A percentile compares a stretch with the other conserved stretches of the same genome.
These are phyloP conservation scores for Drosophila parvula DNA, from an alignment of 1,140 invertebrate genomes.

Conservation along the genomic window DNA sequence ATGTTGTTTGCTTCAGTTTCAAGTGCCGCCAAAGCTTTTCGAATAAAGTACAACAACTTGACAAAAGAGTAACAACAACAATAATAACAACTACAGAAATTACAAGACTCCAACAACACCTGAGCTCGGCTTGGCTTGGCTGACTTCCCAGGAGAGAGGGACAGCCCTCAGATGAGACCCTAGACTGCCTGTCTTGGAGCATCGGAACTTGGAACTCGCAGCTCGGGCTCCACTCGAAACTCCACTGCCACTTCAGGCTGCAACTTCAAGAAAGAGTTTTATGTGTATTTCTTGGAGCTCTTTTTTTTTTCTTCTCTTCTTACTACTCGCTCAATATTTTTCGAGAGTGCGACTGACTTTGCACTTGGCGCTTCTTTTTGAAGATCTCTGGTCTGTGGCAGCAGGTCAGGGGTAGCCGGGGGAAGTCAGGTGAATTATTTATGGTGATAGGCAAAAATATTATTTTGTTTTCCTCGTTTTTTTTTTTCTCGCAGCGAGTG, in stretches of 20 bases:
- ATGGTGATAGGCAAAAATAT: slow-evolving; percentile 81
- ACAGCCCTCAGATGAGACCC: slow-evolving; percentile 60
- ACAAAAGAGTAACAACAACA: slow-evolving; percentile 60
- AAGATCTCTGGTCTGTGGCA: slow-evolving; percentile 64
- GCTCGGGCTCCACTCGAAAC: slow-evolving; percentile 31
- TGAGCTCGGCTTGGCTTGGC: background rate
- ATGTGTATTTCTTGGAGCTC: slow-evolving; percentile 35
- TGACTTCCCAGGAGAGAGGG: slow-evolving; percentile 42
- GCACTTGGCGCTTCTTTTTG: slow-evolving; percentile 82
- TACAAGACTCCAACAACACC: slow-evolving; percentile 7
- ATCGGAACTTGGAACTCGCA: slow-evolving; percentile 23
- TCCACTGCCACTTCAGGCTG: slow-evolving; percentile 57
- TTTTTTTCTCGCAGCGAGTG: slow-evolving; percentile 27
- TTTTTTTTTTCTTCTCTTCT: slow-evolving; percentile 20
- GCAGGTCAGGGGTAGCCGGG: slow-evolving; percentile 1
- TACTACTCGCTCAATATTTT: slow-evolving; percentile 58
- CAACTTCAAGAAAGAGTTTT: slow-evolving; percentile 62
- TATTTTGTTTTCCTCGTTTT: slow-evolving; percentile 61
- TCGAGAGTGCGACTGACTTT: slow-evolving; percentile 74
- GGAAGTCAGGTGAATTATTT: slow-evolving; percentile 72
- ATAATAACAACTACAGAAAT: slow-evolving; percentile 49
- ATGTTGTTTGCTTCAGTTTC: slow-evolving; percentile 74
- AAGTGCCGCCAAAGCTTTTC: slow-evolving; percentile 58
- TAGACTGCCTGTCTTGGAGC: slow-evolving; percentile 77
- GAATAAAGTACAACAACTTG: slow-evolving; percentile 58